Evolutionary conservation across 92 coral and sea anemone species (phyloP).

Genomic region (Phenganax stokvisi): DNA sequence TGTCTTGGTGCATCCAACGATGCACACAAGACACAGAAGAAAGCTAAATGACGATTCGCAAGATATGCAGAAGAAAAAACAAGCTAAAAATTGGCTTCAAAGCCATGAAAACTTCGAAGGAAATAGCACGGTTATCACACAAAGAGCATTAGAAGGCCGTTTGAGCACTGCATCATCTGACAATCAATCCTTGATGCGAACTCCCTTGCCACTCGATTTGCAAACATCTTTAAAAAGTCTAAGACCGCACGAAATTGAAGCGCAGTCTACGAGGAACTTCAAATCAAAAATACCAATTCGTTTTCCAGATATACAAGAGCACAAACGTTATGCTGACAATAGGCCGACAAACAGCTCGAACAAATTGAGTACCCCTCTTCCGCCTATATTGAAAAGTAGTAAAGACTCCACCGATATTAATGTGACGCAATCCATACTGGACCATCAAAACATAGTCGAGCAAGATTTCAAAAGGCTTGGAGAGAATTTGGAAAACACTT

Average conservation of each 20-base stretch:
- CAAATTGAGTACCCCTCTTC: background rate
- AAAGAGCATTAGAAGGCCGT: background rate
- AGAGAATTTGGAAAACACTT: conserved; percentile 35
- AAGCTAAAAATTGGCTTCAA: conserved; percentile 2
- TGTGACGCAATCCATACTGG: conserved; percentile 28
- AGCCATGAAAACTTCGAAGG: background rate
- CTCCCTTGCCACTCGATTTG: background rate
- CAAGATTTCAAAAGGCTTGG: conserved; percentile 36
- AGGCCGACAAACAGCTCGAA: background rate
- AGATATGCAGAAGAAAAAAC: conserved; percentile 3
- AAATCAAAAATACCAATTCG: conserved; percentile 35
- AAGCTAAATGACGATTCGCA: conserved; percentile 23
- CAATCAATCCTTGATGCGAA: background rate
- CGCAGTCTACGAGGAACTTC: background rate
- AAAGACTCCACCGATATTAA: background rate
- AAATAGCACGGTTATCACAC: background rate
- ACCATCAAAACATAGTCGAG: conserved; percentile 21
- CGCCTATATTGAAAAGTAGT: background rate
- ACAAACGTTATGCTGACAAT: conserved; percentile 11
- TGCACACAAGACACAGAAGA: conserved; percentile 27
- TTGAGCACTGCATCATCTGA: background rate
- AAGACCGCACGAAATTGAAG: conserved; percentile 11
- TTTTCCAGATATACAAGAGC: conserved; percentile 28
- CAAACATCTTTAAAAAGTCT: background rate
- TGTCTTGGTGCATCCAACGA: conserved; percentile 17